phyloP scores from a whole-genome alignment of 2,888 invertebrate species.

The Himalopsyche tibetana region DNA sequence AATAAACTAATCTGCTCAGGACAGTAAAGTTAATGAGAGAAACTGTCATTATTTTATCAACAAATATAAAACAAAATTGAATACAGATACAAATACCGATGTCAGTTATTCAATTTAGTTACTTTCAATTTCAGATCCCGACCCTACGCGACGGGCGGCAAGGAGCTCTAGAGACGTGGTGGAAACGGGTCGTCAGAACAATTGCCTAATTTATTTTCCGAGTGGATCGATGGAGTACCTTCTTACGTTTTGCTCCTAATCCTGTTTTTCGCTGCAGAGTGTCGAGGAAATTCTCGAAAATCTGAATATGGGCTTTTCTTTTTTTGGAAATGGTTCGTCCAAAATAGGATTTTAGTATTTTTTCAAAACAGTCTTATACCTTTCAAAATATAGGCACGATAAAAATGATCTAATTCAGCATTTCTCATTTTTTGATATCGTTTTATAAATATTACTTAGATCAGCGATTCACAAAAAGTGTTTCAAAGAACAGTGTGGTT shows the following conservation, averaged over 20 bases:
- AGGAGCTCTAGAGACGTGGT: slow-evolving; percentile 28
- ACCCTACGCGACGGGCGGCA: slow-evolving; percentile 38
- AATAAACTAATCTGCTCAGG: too few species aligned
- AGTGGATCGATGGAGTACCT: slow-evolving; percentile 55
- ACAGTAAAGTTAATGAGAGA: too few species aligned
- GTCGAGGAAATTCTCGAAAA: slow-evolving; percentile 8
- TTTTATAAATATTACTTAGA: too few species aligned
- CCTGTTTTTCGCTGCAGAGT: slow-evolving; percentile 37
- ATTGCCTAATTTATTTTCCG: slow-evolving; percentile 62
- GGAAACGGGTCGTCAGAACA: slow-evolving; percentile 54
- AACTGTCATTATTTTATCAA: too few species aligned
- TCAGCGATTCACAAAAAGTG: too few species aligned
- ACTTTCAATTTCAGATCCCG: background rate
- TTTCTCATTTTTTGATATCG: too few species aligned
- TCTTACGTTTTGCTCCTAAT: slow-evolving; percentile 47
- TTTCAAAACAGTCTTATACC: slow-evolving; percentile 2
- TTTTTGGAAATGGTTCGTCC: slow-evolving; percentile 23
- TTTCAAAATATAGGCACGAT: background rate
- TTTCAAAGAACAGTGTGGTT: too few species aligned
- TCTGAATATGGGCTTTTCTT: background rate
- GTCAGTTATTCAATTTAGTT: background rate
- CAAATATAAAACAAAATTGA: too few species aligned
- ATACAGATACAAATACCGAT: background rate
- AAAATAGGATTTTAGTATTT: background rate
- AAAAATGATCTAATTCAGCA: too few species aligned